Evolutionary conservation across 1,140 invertebrate species (phyloP), one percentile per base, ranked within the genome.

Genomic region (Penaeus japonicus): DNA sequence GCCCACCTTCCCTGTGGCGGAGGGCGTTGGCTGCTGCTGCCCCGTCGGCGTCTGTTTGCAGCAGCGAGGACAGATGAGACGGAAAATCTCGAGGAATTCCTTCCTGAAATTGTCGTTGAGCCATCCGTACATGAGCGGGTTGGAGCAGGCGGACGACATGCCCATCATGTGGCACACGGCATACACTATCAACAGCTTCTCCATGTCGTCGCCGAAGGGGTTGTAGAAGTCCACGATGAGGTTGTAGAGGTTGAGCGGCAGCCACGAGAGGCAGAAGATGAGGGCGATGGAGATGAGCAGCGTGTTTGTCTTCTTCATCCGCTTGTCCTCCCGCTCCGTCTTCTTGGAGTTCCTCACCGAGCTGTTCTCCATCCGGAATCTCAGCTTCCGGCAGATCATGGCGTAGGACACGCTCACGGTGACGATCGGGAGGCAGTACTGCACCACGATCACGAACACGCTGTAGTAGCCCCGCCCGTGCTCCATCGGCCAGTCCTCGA

Each of bases 381-480:
- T 92, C 5, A 95, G 92, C 90, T 94, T 94, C 59, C 93, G 92
- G 90, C 93, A 95, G 82, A 95, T 95, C 59, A 93, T 91, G 3
- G 93, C 92, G 90, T 95, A 94, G 0, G 94, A 93, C 10, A 95
- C 92, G 47, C 95, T 95, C 17, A 97, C 96, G 32, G 97, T 96
- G 73, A 96, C 92, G 88, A 97, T 96, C 54, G 97, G 97, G 22
- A 97, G 91, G 83, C 96, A 92, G 91, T 97, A 97, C 92, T 97
- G 96, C 78, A 89, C 81, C 35, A 89, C 55, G 30, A 97, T 94
- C 65, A 96, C 96, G 91, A 97, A 96, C 57, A 96, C 93, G 4
- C 96, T 97, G 93, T 97, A 98, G 85, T 95, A 96, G 7, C 95
- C 95, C 79, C 96, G 94, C 7, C 96, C 96, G 89, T 96, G 94